These are phyloP conservation scores for Thalassaphorura encarpata DNA, from an alignment of 1,140 invertebrate species.

Conservation along the genomic window DNA sequence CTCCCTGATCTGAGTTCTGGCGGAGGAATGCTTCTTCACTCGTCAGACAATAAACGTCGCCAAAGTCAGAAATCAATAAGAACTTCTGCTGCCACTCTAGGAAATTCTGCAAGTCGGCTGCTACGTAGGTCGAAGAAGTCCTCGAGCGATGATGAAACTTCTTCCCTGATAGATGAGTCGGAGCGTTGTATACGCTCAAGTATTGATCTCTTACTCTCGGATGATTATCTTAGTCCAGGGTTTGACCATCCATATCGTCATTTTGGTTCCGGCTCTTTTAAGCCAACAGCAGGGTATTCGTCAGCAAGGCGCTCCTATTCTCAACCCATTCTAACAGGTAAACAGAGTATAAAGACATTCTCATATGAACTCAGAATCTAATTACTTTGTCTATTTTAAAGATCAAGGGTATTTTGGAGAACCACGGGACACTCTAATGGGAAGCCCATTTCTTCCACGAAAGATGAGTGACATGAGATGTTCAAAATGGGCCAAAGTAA, in stretches of 20 bases:
- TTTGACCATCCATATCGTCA: conserved; percentile 15
- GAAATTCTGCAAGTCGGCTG: conserved; percentile 5
- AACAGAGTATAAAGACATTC: too few species aligned
- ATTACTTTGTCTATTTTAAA: conserved; percentile 16
- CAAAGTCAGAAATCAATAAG: background rate
- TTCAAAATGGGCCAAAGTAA: conserved; percentile 28
- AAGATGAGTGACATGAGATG: conserved; percentile 28
- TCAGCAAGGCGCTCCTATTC: conserved; percentile 23
- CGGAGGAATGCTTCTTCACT: background rate
- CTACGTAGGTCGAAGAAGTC: conserved; percentile 15
- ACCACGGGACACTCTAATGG: conserved; percentile 20
- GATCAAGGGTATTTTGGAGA: conserved; percentile 21
- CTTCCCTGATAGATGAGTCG: conserved; percentile 29
- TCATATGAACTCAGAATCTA: too few species aligned
- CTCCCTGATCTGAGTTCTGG: conserved; percentile 22
- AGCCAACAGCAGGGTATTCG: conserved; percentile 3
- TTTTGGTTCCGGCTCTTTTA: background rate
- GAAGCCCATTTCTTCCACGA: conserved; percentile 29
- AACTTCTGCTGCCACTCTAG: background rate
- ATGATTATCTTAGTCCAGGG: conserved; percentile 22
- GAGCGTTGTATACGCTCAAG: conserved; percentile 28
- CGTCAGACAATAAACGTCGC: conserved; percentile 5
- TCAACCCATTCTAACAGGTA: conserved; percentile 26
- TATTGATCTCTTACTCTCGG: conserved; percentile 29
- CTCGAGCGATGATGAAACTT: conserved; percentile 30